phyloP scores from a whole-genome alignment of 2,888 invertebrate species.

The Rhyacophila evoluta region DNA sequence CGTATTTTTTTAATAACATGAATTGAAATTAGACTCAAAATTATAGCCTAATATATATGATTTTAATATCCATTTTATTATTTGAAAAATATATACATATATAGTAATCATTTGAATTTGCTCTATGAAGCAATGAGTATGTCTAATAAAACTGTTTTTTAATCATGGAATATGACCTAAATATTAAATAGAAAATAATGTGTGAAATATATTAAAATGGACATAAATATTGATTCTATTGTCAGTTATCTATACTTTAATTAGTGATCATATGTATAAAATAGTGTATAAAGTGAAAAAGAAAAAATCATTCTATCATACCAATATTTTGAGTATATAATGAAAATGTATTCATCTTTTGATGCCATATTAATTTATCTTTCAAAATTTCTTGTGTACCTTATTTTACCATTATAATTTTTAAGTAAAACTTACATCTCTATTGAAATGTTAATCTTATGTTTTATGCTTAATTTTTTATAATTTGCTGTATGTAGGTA shows the following conservation, averaged over 20 bases:
- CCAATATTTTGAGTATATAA: not conserved
- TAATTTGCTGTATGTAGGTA: not conserved
- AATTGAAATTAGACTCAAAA: too few relatives aligned
- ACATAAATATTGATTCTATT: not conserved
- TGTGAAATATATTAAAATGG: too few relatives aligned
- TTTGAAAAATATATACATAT: too few relatives aligned
- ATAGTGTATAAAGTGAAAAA: not conserved
- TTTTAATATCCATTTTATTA: too few relatives aligned
- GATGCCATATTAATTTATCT: conserved; percentile 1
- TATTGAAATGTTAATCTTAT: not conserved
- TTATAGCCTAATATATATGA: too few relatives aligned
- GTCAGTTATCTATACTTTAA: not conserved
- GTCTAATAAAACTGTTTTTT: too few relatives aligned
- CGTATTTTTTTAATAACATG: too few relatives aligned
- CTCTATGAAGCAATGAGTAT: too few relatives aligned
- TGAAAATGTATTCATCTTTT: not conserved
- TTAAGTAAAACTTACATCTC: not conserved
- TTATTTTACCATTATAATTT: not conserved
- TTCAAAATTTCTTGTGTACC: not conserved
- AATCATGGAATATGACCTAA: too few relatives aligned
- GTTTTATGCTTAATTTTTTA: not conserved
- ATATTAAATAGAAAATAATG: too few relatives aligned
- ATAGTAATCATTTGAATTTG: too few relatives aligned
- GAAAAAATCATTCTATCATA: not conserved
- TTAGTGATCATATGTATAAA: not conserved